A percentile compares a stretch with the other conserved stretches of the same genome.
Conservation (phyloP, 2,888 invertebrate genomes). For the Labia minor region DNA sequence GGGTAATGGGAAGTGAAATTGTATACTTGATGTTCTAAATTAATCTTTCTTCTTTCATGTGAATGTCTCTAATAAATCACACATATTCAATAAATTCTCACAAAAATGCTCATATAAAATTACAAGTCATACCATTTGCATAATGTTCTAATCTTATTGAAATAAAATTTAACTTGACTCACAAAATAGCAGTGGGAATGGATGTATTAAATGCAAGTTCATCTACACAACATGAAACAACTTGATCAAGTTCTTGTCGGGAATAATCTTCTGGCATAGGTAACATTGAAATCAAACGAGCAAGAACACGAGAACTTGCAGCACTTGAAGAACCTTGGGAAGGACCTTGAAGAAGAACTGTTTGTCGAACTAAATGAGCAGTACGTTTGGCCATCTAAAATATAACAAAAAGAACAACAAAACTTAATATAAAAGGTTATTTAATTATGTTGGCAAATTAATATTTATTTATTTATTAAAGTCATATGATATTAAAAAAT, state of each 20-base stretch:
- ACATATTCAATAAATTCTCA: too few species aligned
- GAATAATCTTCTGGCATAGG: conserved; percentile 50
- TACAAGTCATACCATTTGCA: too few species aligned
- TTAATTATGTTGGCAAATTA: not conserved
- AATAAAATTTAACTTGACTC: not conserved
- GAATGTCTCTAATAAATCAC: too few species aligned
- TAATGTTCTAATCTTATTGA: too few species aligned
- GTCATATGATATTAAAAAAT: not conserved
- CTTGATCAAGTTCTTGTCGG: conserved; percentile 39
- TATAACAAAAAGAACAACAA: too few species aligned
- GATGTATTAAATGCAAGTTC: conserved; percentile 8
- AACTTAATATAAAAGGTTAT: conserved; percentile 13
- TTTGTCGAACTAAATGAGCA: conserved; percentile 39
- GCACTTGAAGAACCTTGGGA: conserved; percentile 27
- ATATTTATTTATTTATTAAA: too few species aligned
- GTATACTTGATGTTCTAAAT: too few species aligned
- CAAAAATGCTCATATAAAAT: too few species aligned
- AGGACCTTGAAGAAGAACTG: conserved; percentile 35
- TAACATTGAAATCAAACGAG: conserved; percentile 41
- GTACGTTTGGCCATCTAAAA: conserved; percentile 47
- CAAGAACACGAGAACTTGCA: conserved; percentile 33
- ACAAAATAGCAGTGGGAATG: not conserved
- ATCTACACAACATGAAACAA: conserved; percentile 31
- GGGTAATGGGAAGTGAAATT: too few species aligned
- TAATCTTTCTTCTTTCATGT: too few species aligned